These are phyloP conservation scores for Andrena hattorfiana DNA, from an alignment of 2,888 invertebrate genomes.

Conservation along the genomic window DNA sequence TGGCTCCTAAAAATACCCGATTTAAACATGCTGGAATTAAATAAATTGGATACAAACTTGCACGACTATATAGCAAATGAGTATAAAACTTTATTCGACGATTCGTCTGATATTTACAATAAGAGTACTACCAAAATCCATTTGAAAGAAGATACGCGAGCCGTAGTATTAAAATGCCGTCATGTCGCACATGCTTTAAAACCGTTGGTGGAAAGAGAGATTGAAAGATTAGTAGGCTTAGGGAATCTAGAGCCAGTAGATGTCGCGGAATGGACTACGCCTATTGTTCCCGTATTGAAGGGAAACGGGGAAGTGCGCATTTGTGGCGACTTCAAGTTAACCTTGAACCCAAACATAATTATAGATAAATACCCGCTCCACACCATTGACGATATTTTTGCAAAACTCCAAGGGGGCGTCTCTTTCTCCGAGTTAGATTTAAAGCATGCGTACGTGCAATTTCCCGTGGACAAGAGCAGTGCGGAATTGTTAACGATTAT, in stretches of 20 bases:
- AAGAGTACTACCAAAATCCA: too few species aligned
- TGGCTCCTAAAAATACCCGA: too few species aligned
- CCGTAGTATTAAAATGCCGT: neutral
- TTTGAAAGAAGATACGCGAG: neutral
- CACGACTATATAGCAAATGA: too few species aligned
- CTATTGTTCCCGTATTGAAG: neutral
- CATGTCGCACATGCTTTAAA: neutral
- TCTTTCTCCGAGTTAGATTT: neutral
- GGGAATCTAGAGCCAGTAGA: neutral
- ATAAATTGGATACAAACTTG: too few species aligned
- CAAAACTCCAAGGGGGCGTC: neutral
- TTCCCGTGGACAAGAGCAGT: neutral
- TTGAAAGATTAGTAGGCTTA: neutral
- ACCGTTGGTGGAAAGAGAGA: neutral
- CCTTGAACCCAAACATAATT: neutral
- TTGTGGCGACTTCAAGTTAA: conserved; percentile 17
- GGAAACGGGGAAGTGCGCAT: neutral
- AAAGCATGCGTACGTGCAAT: neutral
- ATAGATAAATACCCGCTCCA: neutral
- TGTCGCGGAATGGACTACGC: neutral
- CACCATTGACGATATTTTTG: neutral
- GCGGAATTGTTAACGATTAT: too few species aligned
- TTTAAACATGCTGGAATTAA: too few species aligned
- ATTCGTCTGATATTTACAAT: too few species aligned
- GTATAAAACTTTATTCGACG: too few species aligned